Conservation (phyloP, 1,140 invertebrate species). For the Drosophila tropicalis region DNA sequence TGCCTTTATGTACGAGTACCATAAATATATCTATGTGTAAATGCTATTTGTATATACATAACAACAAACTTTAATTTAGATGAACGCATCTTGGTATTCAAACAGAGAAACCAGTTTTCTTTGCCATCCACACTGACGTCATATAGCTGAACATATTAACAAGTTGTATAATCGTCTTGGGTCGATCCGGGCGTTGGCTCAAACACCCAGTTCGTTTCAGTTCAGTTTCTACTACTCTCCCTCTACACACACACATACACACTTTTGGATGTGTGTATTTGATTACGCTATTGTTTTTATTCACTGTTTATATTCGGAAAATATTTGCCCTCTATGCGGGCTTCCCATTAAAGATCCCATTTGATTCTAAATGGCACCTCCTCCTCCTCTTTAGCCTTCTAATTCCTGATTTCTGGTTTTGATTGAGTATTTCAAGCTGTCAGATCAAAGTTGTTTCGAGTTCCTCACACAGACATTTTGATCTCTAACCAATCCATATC, state of each 20-base stretch:
- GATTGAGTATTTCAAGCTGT: slow-evolving; percentile 31
- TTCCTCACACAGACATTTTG: slow-evolving; percentile 3
- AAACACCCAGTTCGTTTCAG: slow-evolving; percentile 22
- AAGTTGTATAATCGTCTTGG: slow-evolving; percentile 48
- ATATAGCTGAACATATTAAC: slow-evolving; percentile 62
- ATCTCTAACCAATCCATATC: slow-evolving; percentile 1
- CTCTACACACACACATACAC: slow-evolving; percentile 13
- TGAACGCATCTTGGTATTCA: slow-evolving; percentile 40
- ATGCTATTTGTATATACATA: neutral
- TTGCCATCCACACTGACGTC: slow-evolving; percentile 56
- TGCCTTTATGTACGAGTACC: slow-evolving; percentile 15
- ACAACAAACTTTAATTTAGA: slow-evolving; percentile 15
- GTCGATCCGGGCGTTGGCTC: slow-evolving; percentile 59
- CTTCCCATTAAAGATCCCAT: neutral
- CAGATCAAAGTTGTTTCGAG: slow-evolving; percentile 12
- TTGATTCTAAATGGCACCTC: slow-evolving; percentile 7
- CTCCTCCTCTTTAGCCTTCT: neutral
- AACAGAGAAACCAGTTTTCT: slow-evolving; percentile 64
- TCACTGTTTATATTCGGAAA: slow-evolving; percentile 65
- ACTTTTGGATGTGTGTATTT: slow-evolving; percentile 41
- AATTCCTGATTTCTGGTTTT: slow-evolving; percentile 22
- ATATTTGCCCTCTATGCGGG: slow-evolving; percentile 42
- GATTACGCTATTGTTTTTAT: slow-evolving; percentile 66
- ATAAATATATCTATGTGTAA: neutral
- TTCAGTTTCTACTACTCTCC: neutral